Evolutionary conservation across 2,888 invertebrate species (phyloP).

Genomic region (Lasioglossum marginatum): DNA sequence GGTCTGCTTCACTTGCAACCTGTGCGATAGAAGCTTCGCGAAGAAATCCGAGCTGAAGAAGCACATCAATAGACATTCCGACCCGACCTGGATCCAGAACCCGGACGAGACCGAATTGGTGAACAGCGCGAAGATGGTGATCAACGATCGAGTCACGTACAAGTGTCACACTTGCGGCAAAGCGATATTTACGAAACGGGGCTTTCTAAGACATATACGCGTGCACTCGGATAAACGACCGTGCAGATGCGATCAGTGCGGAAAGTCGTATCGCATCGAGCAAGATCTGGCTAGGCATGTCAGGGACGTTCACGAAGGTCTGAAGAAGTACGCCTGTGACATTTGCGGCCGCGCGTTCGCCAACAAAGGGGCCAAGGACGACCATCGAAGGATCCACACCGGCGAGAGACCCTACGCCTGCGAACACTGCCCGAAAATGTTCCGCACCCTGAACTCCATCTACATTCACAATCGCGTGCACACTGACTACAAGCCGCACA

Average conservation of each 20-base stretch:
- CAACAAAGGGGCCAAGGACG: slow-evolving; percentile 85
- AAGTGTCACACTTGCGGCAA: slow-evolving; percentile 85
- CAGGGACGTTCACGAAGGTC: slow-evolving; percentile 84
- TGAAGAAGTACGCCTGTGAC: slow-evolving; percentile 85
- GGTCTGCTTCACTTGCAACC: slow-evolving; percentile 43
- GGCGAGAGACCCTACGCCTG: slow-evolving; percentile 80
- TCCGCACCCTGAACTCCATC: slow-evolving; percentile 86
- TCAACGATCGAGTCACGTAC: slow-evolving; percentile 77
- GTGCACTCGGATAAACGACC: slow-evolving; percentile 84
- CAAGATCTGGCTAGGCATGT: slow-evolving; percentile 86
- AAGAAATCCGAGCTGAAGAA: slow-evolving; percentile 51
- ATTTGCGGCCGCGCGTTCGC: slow-evolving; percentile 85
- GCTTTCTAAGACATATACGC: slow-evolving; percentile 85
- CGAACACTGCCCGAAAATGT: slow-evolving; percentile 84
- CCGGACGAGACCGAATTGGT: slow-evolving; percentile 73
- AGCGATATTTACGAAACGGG: slow-evolving; percentile 77
- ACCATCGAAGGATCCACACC: slow-evolving; percentile 86
- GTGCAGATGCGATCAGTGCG: slow-evolving; percentile 85
- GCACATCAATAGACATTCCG: slow-evolving; percentile 46
- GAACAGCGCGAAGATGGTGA: slow-evolving; percentile 72
- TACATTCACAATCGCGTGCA: slow-evolving; percentile 85
- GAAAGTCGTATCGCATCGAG: slow-evolving; percentile 67
- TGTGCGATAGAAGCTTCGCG: slow-evolving; percentile 39
- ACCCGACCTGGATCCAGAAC: slow-evolving; percentile 33
- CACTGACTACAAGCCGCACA: slow-evolving; percentile 80